phyloP scores from a whole-genome alignment of 2,888 invertebrate genomes.

The Tethea ocularis region DNA sequence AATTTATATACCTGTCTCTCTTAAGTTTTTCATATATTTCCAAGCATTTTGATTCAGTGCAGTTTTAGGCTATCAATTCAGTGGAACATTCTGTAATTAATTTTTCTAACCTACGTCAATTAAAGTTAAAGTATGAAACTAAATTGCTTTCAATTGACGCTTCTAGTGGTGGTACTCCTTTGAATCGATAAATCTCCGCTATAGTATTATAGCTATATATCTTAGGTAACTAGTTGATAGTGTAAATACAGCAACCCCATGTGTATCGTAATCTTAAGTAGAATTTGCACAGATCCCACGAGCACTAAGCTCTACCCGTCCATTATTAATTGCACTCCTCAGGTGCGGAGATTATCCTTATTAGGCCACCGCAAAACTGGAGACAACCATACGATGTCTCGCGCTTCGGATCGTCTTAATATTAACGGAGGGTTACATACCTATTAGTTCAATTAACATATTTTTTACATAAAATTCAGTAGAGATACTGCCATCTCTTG shows the following conservation, averaged over 20 bases:
- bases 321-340: constrained; percentile 82
- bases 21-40: not conserved
- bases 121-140: too few relatives aligned
- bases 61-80: not conserved
- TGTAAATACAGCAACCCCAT: not conserved
- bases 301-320: constrained; percentile 48
- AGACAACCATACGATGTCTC: constrained; percentile 60
- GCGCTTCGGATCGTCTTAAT: constrained; percentile 32
- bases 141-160: too few relatives aligned
- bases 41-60: not conserved
- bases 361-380: constrained; percentile 69
- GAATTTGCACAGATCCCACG: constrained; percentile 56
- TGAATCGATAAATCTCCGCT: not conserved
- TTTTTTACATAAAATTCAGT: not conserved
- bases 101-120: too few relatives aligned
- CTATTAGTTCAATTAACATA: not conserved
- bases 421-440: constrained; percentile 27
- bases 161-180: not conserved
- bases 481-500: not conserved
- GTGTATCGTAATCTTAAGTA: constrained; percentile 47
- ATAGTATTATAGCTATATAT: not conserved
- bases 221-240: not conserved
- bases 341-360: constrained; percentile 79
- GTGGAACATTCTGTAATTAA: too few relatives aligned
- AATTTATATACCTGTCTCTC: not conserved